phyloP scores from a whole-genome alignment of 1,140 invertebrate genomes.

The Drosophila pectinifera region DNA sequence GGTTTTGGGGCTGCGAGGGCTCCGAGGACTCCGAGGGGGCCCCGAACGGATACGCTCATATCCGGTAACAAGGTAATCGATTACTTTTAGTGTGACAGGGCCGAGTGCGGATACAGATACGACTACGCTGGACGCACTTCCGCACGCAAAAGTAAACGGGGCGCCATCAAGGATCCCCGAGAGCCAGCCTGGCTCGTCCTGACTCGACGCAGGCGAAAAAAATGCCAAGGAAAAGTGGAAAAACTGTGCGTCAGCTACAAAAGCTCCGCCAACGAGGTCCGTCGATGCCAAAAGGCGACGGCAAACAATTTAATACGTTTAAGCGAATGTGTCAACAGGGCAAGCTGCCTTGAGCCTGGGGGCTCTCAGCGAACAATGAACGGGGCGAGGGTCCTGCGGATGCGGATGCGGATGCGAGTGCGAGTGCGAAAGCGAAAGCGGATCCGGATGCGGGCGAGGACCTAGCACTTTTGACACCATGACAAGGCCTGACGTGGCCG shows the following conservation, averaged over 20 bases:
- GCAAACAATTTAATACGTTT: conserved; percentile 84
- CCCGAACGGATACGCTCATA: conserved; percentile 65
- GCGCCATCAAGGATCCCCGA: conserved; percentile 36
- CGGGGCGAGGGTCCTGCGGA: conserved; percentile 16
- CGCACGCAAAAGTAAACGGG: conserved; percentile 60
- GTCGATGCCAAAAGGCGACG: conserved; percentile 65
- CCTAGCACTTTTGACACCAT: conserved; percentile 78
- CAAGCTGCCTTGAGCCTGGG: conserved; percentile 74
- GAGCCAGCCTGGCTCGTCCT: not conserved
- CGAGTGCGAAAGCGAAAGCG: not conserved
- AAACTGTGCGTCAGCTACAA: conserved; percentile 60
- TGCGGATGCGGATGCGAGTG: conserved; percentile 8
- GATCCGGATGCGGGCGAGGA: conserved; percentile 32
- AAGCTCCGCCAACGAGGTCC: conserved; percentile 38
- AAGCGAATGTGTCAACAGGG: conserved; percentile 84
- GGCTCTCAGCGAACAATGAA: conserved; percentile 55
- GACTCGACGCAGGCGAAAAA: not conserved
- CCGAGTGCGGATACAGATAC: conserved; percentile 54
- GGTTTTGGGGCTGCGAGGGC: conserved; percentile 12
- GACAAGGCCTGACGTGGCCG: conserved; percentile 51
- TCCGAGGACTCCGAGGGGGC: conserved; percentile 2
- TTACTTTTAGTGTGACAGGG: conserved; percentile 71
- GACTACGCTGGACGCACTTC: conserved; percentile 57
- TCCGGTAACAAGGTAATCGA: conserved; percentile 77
- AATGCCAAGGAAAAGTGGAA: conserved; percentile 26